Evolutionary conservation across 1,140 invertebrate genomes (phyloP), one percentile per base, ranked within the genome.

Genomic region (Psilanteris sp.): DNA sequence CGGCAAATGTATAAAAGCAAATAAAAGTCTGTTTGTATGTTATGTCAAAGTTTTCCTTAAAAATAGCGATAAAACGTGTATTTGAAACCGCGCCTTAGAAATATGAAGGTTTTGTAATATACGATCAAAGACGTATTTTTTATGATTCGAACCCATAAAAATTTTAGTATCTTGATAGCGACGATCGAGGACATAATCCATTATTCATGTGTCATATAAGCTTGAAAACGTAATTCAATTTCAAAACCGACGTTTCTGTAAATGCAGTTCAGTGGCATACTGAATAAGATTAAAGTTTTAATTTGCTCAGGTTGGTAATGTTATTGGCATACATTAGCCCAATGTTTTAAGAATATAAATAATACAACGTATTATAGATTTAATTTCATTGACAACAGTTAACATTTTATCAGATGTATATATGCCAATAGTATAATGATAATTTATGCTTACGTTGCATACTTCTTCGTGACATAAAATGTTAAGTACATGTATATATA

Each of bases 121-220:
- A 27, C 1, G 1, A 4, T n/a, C 15, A 26, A 13, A 11, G 22
- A 14, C 16, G 41, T 48, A 39, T 52, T 64, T 57, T 73, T 74
- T 73, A 74, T 41, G 71, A 61, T 61, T 57, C 0, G 20, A 9
- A 27, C 44, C 14, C 54, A 37, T 74, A 50, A 67, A 67, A 67
- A 57, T 29, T 43, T 67, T 66, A 67, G 4, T 61, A 7, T 29
- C 16, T 13, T 15, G 22, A 66, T 73, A 66, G 50, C 41, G 41
- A 46, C 43, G 54, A 74, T 67, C 54, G 61, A 22, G 22, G 8
- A 16, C 29, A 54, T 67, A 59, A 75, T 75, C 61, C 62, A 68
- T 75, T 75, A 75, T 75, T 75, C 71, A 75, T 75, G 48, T 31
- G 31, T 50, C 54, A 36, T 50, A 68, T 75, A 50, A 74, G 62